These are phyloP conservation scores for Cassiopea xamachana DNA, from an alignment of 30 jellyfish, hydroid and myxozoan genomes.

Conservation along the genomic window DNA sequence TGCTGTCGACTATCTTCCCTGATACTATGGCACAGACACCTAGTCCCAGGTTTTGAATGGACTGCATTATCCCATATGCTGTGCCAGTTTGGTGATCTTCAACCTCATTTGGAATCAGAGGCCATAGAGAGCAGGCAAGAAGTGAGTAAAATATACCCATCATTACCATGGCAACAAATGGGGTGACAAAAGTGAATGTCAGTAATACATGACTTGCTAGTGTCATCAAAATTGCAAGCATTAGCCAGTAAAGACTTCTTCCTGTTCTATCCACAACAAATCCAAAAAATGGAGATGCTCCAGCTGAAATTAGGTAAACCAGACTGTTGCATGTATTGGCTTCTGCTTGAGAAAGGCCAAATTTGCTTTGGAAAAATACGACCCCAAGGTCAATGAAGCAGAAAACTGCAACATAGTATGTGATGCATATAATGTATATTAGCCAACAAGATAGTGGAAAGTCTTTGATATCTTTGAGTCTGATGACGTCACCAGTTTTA, in stretches of 20 bases:
- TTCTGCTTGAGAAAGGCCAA: constrained; percentile 35
- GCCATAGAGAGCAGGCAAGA: constrained; percentile 99
- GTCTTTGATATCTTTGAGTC: constrained; percentile 86
- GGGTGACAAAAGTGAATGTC: constrained; percentile 71
- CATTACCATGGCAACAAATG: constrained; percentile 84
- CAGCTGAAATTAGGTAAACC: constrained; percentile 95
- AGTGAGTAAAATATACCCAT: constrained; percentile 97
- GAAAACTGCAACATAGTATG: constrained; percentile 95
- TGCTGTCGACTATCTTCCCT: constrained; percentile 48
- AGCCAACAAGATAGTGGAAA: constrained; percentile 96
- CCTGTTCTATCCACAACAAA: constrained; percentile 89
- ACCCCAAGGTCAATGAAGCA: constrained; percentile 95
- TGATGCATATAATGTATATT: constrained; percentile 89
- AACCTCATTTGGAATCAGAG: constrained; percentile 89
- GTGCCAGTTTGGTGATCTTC: constrained; percentile 96
- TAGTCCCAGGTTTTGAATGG: constrained; percentile 96
- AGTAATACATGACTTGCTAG: constrained; percentile 83
- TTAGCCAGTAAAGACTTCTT: constrained; percentile 76
- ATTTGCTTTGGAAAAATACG: constrained; percentile 84
- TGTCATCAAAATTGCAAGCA: constrained; percentile 81
- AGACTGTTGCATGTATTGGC: constrained; percentile 92
- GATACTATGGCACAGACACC: constrained; percentile 58
- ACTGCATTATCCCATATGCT: constrained; percentile 99
- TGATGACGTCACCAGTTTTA: constrained; percentile 93
- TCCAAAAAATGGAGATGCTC: constrained; percentile 97